Percentiles rank a stretch among this genome's conserved stretches.
Evolutionary conservation across 1,140 invertebrate species (phyloP).

Genomic region (Brachionus asplanchnoidis): DNA sequence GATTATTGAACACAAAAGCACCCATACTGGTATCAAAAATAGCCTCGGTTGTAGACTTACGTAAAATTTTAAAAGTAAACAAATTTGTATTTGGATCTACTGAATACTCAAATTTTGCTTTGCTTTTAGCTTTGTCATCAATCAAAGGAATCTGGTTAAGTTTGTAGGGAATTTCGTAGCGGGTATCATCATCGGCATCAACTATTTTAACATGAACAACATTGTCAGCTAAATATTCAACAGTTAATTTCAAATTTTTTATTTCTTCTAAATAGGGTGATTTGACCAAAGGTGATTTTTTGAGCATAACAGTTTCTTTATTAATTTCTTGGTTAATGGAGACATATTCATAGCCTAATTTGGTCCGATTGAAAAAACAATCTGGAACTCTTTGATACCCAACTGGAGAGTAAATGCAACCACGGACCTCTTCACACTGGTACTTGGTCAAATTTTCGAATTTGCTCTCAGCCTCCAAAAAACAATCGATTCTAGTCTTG

Average conservation of each 20-base stretch:
- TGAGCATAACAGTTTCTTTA: not conserved
- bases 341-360: conserved; percentile 1
- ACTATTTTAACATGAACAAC: conserved; percentile 17
- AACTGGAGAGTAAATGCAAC: conserved; percentile 27
- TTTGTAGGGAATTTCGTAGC: conserved; percentile 41
- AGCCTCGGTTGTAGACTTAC: not conserved
- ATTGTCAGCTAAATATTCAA: conserved; percentile 33
- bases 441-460: conserved; percentile 21
- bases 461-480: conserved; percentile 11
- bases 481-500: conserved; percentile 21
- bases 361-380: conserved; percentile 26
- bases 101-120: not conserved
- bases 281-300: not conserved
- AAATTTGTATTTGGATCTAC: not conserved
- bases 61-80: not conserved
- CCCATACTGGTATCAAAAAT: conserved; percentile 43
- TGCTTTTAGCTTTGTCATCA: conserved; percentile 5
- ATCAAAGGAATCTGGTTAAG: not conserved
- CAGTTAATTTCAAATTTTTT: conserved; percentile 5
- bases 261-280: conserved; percentile 20
- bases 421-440: conserved; percentile 31
- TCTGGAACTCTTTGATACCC: conserved; percentile 14
- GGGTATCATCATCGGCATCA: not conserved
- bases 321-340: not conserved
- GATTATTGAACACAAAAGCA: conserved; percentile 43